Evolutionary conservation across 37 sponge, comb jelly and placozoan genomes (phyloP).

Genomic region (Diacarnus erythraeanus): DNA sequence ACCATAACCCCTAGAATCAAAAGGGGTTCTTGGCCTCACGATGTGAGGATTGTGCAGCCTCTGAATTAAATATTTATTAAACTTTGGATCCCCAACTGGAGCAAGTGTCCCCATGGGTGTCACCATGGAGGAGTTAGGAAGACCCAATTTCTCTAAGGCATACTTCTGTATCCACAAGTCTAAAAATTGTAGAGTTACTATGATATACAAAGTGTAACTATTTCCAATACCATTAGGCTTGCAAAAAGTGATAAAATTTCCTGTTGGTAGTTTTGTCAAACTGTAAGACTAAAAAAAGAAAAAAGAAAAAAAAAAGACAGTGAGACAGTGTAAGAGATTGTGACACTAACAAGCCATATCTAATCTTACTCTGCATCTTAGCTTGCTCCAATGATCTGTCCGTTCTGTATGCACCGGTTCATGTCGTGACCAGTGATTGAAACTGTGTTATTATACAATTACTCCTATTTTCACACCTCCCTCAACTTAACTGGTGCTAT

Average conservation of each 20-base stretch:
- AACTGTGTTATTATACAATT: conserved; percentile 7
- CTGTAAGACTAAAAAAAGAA: conserved; percentile 48
- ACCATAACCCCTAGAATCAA: conserved; percentile 34
- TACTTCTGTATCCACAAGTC: background rate
- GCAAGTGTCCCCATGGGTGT: conserved; percentile 47
- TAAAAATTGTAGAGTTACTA: background rate
- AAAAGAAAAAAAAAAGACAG: background rate
- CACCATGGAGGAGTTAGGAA: conserved; percentile 4
- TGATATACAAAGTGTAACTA: too few relatives aligned
- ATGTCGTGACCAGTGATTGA: conserved; percentile 52
- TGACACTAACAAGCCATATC: too few relatives aligned
- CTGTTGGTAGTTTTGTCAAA: conserved; percentile 46
- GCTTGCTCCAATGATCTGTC: conserved; percentile 81
- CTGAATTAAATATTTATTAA: conserved; percentile 35
- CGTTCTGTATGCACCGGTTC: conserved; percentile 1
- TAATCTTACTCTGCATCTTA: conserved; percentile 42
- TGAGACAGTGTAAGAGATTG: background rate
- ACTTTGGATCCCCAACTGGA: conserved; percentile 43
- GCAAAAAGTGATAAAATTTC: conserved; percentile 35
- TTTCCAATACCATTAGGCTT: conserved; percentile 46
- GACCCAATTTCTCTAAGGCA: background rate
- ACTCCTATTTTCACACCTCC: background rate
- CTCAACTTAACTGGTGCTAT: background rate
- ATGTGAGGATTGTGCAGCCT: conserved; percentile 37
- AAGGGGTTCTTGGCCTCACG: conserved; percentile 29